Percentiles rank a stretch among this genome's conserved stretches.
Conservation (phyloP, 2,797 vertebrate genomes). For the Peromyscus aztecus region DNA sequence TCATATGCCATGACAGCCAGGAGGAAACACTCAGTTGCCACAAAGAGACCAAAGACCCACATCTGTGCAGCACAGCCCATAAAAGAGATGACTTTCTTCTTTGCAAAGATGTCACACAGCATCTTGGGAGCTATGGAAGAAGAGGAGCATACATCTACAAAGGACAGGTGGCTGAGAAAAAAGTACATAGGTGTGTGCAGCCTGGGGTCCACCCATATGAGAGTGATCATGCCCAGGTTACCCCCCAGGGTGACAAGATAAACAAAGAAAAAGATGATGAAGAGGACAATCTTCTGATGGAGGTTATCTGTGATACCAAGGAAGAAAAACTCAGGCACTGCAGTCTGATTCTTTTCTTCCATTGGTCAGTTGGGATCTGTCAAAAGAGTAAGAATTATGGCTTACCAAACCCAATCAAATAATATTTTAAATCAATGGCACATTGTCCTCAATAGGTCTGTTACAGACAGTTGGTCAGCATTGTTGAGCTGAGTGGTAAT, state of each 20-base stretch:
- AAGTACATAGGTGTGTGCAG: conserved; percentile 69
- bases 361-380: conserved; percentile 12
- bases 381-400: background rate
- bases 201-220: conserved; percentile 37
- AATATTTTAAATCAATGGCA: background rate
- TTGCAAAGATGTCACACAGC: conserved; percentile 50
- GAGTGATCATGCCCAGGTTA: conserved; percentile 55
- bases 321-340: conserved; percentile 63
- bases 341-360: conserved; percentile 59
- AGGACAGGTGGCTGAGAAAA: conserved; percentile 51
- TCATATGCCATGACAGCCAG: conserved; percentile 80
- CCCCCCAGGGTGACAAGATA: conserved; percentile 7
- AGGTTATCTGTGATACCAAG: conserved; percentile 42
- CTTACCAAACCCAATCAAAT: background rate
- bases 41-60: conserved; percentile 75
- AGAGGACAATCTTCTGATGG: conserved; percentile 12
- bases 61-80: conserved; percentile 76
- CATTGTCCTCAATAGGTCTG: background rate
- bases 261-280: background rate
- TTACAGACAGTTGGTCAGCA: background rate
- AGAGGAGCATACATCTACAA: conserved; percentile 62
- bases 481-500: background rate
- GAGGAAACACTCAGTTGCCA: conserved; percentile 74
- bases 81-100: conserved; percentile 74
- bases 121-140: conserved; percentile 63